Base-by-base conservation (phyloP, 2,888 invertebrate genomes). In the Celastrina argiolus region DNA sequence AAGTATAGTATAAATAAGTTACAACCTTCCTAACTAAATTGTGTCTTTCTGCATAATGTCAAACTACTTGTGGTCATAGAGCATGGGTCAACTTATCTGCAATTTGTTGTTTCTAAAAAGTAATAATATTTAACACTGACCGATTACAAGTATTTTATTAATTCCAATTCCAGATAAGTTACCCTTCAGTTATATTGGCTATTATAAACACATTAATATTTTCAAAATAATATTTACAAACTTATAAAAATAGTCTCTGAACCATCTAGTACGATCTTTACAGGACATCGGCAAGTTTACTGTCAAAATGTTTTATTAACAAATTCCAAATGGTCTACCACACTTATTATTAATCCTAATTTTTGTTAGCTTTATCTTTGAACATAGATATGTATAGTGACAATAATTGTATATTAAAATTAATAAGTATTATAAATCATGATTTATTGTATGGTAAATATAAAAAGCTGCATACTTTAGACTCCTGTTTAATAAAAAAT, bases 201-300 rank as follows among this genome's bases (percentile, higher is more conserved):
- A 14, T 51, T 22, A 51, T 51, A 22, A 12, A 51, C 18, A 51
- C 51, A 51, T 51, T 3, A 18, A 51, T 22, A 14, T 51, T 26
- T 51, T 51, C 22, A 51, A 51, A 51, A 12, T 10, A 51, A 51
- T 51, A 51, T 51, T 26, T 51, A 51, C 51, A 51, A 51, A 51
- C 10, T 26, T 26, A 12, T 22, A 51, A 22, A 51, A 51, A 51
- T 10, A 14, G 22, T 51, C 5, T 22, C 22, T 26, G 22, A 26
- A 26, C 5, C 51, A 22, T 51, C 22, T 22, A 22, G 22, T 12
- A 51, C 16, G 12, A 26, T 51, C 14, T 51, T 51, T 22, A 22
- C 22, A 51, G 51, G 12, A 51, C 22, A 51, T 22, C 22, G 51
- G 22, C 51, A 51, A 51, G 51, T 22, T 51, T 22, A 22, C 4